Base-by-base conservation (phyloP, 2,113 vertebrate genomes). In the Notothenia coriiceps region DNA sequence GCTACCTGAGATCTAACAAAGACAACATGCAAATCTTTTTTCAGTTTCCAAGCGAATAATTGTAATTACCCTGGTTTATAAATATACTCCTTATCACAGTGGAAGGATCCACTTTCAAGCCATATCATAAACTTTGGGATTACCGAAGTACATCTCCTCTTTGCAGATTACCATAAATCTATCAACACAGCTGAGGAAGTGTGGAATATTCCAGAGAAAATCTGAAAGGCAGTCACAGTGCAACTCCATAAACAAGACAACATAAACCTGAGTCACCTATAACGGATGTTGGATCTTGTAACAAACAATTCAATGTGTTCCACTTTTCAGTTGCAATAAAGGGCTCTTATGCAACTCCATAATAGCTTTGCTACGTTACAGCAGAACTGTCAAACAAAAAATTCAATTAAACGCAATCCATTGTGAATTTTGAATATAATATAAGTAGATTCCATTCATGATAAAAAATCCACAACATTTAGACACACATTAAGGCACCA, bases 111-210 rank as follows among this genome's bases (percentile, higher is more conserved):
- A 62, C 55, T 52, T 82, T 71, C 61, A 75, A 74, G 56, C 51
- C 64, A 85, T 67, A 63, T 84, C 47, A 82, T 77, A 66, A 76
- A 33, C 69, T 90, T 73, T 69, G 40, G 70, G 77, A 84, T 88
- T 73, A 72, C 61, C 1, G 33, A 29, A 65, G 47, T 68, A 35
- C 52, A 55, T 80, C n/a, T 9, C 60, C 64, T 76, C 63, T 79
- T 51, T 51, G 47, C 77, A 83, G 25, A 86, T 84, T 77, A 72
- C 14, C 60, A 82, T 81, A 79, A 80, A 79, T 86, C 52, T 81
- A 18, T 40, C 47, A 35, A 64, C 20, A 46, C n/a, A 52, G 29
- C n/a, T 49, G 9, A 49, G 18, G 22, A 72, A 49, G 35, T 50
- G 33, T 55, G 62, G 5, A 2, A n/a, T 55, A 18, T 50, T 25